A percentile compares a stretch with the other conserved stretches of the same genome.
Evolutionary conservation across 2,797 vertebrate genomes (phyloP).

Genomic region (Leptoclinus maculatus): DNA sequence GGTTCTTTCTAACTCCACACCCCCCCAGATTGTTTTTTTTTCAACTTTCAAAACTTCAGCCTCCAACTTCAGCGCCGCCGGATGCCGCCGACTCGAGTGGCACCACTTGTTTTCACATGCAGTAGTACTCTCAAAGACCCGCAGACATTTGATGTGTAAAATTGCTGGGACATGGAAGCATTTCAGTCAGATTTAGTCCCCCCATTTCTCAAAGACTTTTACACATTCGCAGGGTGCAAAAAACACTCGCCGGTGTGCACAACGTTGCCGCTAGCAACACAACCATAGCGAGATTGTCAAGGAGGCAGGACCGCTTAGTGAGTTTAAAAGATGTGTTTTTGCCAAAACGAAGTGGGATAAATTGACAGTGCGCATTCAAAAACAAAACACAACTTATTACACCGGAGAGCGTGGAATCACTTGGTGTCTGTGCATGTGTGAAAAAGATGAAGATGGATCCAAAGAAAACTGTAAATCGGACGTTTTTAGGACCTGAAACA

Average conservation of each 20-base stretch:
- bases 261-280: conserved; percentile 32
- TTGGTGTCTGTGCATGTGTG: conserved; percentile 18
- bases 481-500: conserved; percentile 44
- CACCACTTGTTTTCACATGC: neutral
- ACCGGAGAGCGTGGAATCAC: conserved; percentile 13
- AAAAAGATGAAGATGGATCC: conserved; percentile 5
- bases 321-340: conserved; percentile 36
- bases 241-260: conserved; percentile 40
- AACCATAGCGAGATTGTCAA: conserved; percentile 34
- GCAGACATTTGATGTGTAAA: neutral
- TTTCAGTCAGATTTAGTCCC: conserved; percentile 12
- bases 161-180: neutral
- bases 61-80: neutral
- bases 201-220: conserved; percentile 37
- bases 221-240: conserved; percentile 49
- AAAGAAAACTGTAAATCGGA: conserved; percentile 36
- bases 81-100: neutral
- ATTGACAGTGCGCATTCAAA: conserved; percentile 22
- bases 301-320: conserved; percentile 32
- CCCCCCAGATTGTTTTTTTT: neutral
- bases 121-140: neutral
- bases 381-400: conserved; percentile 33
- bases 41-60: neutral
- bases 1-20: neutral
- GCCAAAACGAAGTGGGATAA: conserved; percentile 37